phyloP scores from a whole-genome alignment of 2,888 invertebrate species.

The Drosophila kuntzei region DNA sequence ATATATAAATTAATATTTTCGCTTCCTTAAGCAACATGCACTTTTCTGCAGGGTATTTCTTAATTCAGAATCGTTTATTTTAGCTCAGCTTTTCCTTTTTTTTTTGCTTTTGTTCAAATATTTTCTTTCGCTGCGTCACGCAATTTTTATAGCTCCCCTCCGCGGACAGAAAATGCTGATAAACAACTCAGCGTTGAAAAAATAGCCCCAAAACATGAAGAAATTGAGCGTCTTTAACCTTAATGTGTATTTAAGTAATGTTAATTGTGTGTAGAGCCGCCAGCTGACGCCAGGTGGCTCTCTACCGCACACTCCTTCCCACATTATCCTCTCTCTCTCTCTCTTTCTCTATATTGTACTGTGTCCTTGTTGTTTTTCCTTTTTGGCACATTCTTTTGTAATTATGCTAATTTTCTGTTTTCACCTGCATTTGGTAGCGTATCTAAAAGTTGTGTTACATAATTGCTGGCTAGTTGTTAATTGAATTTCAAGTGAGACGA shows the following conservation, averaged over 20 bases:
- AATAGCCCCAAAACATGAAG: conserved; percentile 75
- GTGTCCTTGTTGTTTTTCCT: conserved; percentile 31
- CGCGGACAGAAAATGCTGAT: conserved; percentile 48
- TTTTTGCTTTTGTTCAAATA: conserved; percentile 49
- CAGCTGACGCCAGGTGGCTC: conserved; percentile 62
- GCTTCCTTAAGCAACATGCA: background rate
- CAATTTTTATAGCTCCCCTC: conserved; percentile 65
- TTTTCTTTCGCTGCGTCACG: conserved; percentile 77
- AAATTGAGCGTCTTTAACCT: conserved; percentile 79
- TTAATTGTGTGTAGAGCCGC: conserved; percentile 72
- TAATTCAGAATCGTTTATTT: background rate
- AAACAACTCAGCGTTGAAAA: conserved; percentile 67
- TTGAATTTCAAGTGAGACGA: conserved; percentile 62
- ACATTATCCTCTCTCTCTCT: conserved; percentile 3
- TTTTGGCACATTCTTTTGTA: conserved; percentile 55
- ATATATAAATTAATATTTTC: background rate
- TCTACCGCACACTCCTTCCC: conserved; percentile 15
- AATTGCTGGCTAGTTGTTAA: conserved; percentile 64
- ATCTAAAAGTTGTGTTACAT: conserved; percentile 55
- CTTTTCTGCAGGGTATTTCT: background rate
- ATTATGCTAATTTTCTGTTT: conserved; percentile 55
- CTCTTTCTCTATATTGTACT: background rate
- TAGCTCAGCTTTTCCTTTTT: background rate
- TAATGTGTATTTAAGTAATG: conserved; percentile 83
- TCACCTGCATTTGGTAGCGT: conserved; percentile 46